Evolutionary conservation across 2,797 vertebrate genomes (phyloP).

Genomic region (Nothura maculosa): DNA sequence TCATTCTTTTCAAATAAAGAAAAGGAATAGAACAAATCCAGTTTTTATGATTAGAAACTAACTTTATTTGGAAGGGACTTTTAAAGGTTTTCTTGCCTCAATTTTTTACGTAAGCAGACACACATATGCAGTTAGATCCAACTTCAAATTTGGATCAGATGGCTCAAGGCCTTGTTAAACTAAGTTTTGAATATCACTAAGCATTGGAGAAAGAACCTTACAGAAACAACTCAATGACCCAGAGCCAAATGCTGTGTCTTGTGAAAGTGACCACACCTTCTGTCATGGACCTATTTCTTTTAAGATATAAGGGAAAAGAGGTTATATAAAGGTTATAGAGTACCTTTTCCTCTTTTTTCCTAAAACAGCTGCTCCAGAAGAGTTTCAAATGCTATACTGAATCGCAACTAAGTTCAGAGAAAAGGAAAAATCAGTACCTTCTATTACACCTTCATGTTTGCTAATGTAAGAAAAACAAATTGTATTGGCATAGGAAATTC

Average conservation of each 20-base stretch:
- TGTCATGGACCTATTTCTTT: not conserved
- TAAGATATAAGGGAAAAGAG: not conserved
- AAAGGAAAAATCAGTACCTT: not conserved
- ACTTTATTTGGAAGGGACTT: not conserved
- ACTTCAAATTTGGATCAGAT: not conserved
- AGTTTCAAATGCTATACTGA: not conserved
- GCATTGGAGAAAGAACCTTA: not conserved
- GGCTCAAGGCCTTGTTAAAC: not conserved
- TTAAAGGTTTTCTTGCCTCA: not conserved
- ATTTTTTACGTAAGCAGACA: not conserved
- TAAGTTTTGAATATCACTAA: not conserved
- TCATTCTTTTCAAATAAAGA: not conserved
- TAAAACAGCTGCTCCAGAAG: not conserved
- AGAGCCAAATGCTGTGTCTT: not conserved
- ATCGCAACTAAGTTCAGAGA: not conserved
- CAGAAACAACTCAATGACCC: not conserved
- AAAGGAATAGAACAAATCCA: not conserved
- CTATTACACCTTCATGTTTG: rapidly evolving
- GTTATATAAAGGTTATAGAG: no score
- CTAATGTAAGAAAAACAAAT: not conserved
- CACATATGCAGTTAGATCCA: not conserved
- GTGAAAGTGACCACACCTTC: not conserved
- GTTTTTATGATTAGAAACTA: not conserved
- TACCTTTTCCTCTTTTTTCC: not conserved
- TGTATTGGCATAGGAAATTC: not conserved